These are phyloP conservation scores for Barbus barbus DNA, from an alignment of 2,113 vertebrate genomes.

Conservation along the genomic window DNA sequence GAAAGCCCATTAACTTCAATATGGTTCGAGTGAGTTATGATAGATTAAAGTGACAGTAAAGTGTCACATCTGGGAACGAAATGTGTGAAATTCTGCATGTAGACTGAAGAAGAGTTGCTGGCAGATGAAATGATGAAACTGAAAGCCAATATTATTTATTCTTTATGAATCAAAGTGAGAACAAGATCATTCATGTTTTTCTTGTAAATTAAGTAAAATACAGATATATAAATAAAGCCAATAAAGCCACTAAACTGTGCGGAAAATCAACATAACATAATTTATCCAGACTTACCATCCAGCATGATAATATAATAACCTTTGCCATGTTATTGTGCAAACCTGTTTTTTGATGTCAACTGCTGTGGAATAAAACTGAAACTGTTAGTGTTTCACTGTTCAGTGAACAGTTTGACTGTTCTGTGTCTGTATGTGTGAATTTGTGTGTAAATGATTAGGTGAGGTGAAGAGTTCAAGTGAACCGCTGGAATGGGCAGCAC, in stretches of 20 bases:
- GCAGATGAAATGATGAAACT: neutral
- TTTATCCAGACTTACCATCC: neutral
- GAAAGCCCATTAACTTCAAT: neutral
- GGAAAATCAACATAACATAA: neutral
- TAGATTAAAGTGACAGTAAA: neutral
- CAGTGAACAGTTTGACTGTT: conserved; percentile 48
- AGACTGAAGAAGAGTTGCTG: neutral
- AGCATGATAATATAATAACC: neutral
- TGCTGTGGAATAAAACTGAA: conserved; percentile 64
- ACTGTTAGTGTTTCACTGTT: conserved; percentile 18
- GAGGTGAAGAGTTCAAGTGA: conserved; percentile 9
- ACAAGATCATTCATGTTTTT: neutral
- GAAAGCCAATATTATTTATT: neutral
- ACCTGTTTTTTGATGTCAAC: neutral
- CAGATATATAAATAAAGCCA: neutral
- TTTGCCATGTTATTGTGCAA: neutral
- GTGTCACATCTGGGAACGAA: neutral
- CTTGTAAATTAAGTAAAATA: neutral
- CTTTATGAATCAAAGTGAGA: neutral
- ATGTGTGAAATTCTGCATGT: neutral
- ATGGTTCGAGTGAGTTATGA: neutral
- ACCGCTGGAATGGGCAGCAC: neutral
- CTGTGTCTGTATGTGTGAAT: neutral
- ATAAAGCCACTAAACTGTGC: neutral
- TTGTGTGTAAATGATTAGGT: neutral